phyloP scores from a whole-genome alignment of 1,140 invertebrate genomes.

The Eufriesea mexicana region DNA sequence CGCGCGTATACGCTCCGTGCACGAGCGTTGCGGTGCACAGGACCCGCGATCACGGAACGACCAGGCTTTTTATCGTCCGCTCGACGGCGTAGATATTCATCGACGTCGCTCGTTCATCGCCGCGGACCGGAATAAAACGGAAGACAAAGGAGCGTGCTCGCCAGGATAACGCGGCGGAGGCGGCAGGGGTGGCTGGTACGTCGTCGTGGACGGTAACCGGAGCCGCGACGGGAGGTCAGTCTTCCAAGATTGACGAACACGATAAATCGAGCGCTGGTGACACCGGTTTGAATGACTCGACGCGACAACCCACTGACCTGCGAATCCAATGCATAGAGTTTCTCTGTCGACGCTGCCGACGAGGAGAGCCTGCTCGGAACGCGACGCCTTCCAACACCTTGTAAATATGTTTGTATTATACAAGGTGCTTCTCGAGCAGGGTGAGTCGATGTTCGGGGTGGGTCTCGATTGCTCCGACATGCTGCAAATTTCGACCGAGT shows the following conservation, averaged over 20 bases:
- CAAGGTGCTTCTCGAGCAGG: no score
- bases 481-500: no score
- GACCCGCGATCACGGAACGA: conserved; percentile 18
- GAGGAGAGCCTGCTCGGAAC: conserved; percentile 2
- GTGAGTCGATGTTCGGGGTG: no score
- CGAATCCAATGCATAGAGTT: conserved; percentile 81
- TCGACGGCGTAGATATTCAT: conserved; percentile 53
- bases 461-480: no score
- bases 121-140: conserved; percentile 66
- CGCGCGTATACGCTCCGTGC: neutral
- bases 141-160: conserved; percentile 66
- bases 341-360: conserved; percentile 56
- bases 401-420: conserved; percentile 2
- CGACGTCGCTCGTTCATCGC: conserved; percentile 40
- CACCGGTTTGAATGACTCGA: conserved; percentile 71
- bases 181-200: conserved; percentile 21
- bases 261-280: conserved; percentile 77
- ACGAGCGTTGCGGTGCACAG: neutral
- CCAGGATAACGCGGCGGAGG: conserved; percentile 52
- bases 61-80: conserved; percentile 45
- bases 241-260: conserved; percentile 79
- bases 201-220: conserved; percentile 75
- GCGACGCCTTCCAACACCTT: conserved; percentile 14
- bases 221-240: conserved; percentile 79
- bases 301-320: conserved; percentile 81